Evolutionary conservation across 2,113 vertebrate species (phyloP), one percentile per base, ranked within the genome.

Genomic region (Cairina moschata): DNA sequence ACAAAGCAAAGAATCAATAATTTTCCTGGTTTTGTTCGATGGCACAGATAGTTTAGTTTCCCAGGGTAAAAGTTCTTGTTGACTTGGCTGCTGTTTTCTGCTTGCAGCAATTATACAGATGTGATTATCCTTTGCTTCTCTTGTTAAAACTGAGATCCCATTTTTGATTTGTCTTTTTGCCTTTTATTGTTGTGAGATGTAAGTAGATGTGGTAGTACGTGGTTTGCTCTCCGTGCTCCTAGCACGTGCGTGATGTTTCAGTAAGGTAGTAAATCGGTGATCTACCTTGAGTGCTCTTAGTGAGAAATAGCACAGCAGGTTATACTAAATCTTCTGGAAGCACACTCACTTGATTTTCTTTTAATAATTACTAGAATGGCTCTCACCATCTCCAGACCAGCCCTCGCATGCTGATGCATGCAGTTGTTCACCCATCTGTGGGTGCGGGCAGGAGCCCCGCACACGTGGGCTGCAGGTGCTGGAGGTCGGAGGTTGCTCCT

Each of bases 41-140:
- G 38, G 28, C 48, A 63, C 71, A 76, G 32, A 50, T 71, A 71
- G 38, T 93, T 93, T 71, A 71, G 42, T 93, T 93, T 93, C 83
- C 71, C 48, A 88, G 75, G 67, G n/a, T 86, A 50, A 59, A 91
- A 91, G 71, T 90, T 96, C 38, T 76, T 72, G 29, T 81, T 89
- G 77, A 44, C 36, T 82, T 63, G 48, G 34, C 6, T 74, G 7
- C 63, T 46, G 8, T 71, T 62, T 80, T 78, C 44, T 84, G 5
- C 31, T 90, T 85, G 69, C 48, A 91, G 46, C 32, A 28, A 26
- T 62, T 50, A 31, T 4, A 26, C 10, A 60, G 46, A 71, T 83
- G 50, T 86, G 75, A 17, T 66, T 71, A 58, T 83, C 14, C 17
- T 65, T 83, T 80, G 31, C 48, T 42, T 66, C 6, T 78, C 56